phyloP scores from a whole-genome alignment of 2,113 vertebrate species.

The Oreotragus oreotragus region DNA sequence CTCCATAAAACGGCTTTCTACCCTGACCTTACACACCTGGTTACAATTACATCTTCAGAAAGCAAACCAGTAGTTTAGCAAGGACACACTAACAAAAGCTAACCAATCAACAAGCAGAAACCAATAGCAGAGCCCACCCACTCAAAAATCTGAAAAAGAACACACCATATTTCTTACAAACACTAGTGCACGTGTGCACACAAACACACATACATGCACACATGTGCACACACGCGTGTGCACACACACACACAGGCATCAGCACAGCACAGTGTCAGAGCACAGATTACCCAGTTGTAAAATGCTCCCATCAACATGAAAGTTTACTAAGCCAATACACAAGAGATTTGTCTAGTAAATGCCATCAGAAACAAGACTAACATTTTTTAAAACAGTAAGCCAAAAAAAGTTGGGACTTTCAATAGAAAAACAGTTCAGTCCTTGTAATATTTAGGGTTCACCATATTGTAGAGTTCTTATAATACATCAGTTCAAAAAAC shows the following conservation, averaged over 20 bases:
- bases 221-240: accelerated
- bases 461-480: not conserved
- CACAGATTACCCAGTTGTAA: not conserved
- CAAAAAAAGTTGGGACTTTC: not conserved
- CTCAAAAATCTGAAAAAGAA: not conserved
- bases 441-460: not conserved
- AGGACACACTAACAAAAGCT: slow-evolving; percentile 49
- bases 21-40: slow-evolving; percentile 69
- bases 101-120: slow-evolving; percentile 48
- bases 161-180: not conserved
- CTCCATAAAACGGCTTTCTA: slow-evolving; percentile 59
- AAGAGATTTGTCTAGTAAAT: not conserved
- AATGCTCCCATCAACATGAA: not conserved
- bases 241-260: not conserved
- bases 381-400: not conserved
- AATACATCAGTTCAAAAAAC: slow-evolving; percentile 20
- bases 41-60: slow-evolving; percentile 76
- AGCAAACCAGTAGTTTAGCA: slow-evolving; percentile 69
- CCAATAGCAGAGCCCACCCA: not conserved
- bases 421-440: not conserved
- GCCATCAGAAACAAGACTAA: not conserved
- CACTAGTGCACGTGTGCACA: accelerated
- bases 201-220: not conserved
- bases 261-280: not conserved
- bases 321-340: not conserved